Percentiles rank a stretch among this genome's conserved stretches.
Conservation (phyloP, 92 coral and sea anemone genomes). For the Zoanthus gigantus region DNA sequence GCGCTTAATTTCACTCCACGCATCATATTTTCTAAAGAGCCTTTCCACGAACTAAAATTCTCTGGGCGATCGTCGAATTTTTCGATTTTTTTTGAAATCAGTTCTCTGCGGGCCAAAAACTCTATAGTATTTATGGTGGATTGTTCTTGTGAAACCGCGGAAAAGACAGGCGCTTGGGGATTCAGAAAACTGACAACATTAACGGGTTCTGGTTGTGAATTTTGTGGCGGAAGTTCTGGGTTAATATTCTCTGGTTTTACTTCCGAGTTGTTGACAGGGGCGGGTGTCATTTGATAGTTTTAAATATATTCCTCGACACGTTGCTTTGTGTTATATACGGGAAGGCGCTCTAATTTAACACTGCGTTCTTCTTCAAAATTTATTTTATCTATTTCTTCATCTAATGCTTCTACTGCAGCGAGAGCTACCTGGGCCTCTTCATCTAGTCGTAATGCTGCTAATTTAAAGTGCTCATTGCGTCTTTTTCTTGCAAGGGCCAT, state of each 20-base stretch:
- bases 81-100: constrained; percentile 62
- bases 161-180: constrained; percentile 44
- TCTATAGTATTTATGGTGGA: constrained; percentile 38
- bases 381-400: not conserved
- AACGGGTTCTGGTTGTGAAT: constrained; percentile 8
- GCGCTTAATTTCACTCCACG: constrained; percentile 55
- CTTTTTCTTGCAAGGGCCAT: constrained; percentile 54
- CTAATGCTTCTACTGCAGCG: constrained; percentile 58
- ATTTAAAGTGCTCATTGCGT: constrained; percentile 50
- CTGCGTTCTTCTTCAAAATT: not conserved
- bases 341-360: constrained; percentile 18
- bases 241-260: not conserved
- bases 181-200: not conserved
- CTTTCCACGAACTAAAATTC: constrained; percentile 72
- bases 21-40: constrained; percentile 60
- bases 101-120: constrained; percentile 62
- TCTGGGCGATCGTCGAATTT: constrained; percentile 73
- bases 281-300: constrained; percentile 31
- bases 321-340: constrained; percentile 22
- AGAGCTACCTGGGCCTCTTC: constrained; percentile 67
- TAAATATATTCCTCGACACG: constrained; percentile 60
- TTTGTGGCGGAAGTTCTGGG: not conserved
- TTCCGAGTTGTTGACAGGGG: not conserved
- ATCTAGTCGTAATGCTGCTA: constrained; percentile 40
- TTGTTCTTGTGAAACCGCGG: not conserved